phyloP scores from a whole-genome alignment of 2,888 invertebrate genomes.

The Nudaria mundana region DNA sequence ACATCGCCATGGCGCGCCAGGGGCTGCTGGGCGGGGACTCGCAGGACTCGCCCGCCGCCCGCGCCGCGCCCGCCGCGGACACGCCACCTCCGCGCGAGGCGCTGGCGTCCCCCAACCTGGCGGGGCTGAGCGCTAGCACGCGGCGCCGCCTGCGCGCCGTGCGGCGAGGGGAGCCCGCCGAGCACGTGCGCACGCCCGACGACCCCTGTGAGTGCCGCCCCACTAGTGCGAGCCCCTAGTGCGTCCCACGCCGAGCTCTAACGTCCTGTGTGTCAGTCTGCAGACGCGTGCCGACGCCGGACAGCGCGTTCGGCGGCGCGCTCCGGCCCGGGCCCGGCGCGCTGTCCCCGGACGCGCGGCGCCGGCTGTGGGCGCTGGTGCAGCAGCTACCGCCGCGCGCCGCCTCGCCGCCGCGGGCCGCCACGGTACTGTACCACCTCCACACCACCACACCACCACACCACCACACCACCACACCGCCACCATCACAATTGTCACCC shows the following conservation, averaged over 20 bases:
- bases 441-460: no score
- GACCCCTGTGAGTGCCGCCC: constrained; percentile 62
- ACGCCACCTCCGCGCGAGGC: constrained; percentile 63
- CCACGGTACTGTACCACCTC: no score
- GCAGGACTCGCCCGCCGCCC: constrained; percentile 67
- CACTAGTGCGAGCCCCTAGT: background rate
- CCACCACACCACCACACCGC: no score
- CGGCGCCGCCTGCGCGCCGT: constrained; percentile 62
- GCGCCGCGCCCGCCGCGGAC: constrained; percentile 45
- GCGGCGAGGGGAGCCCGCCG: constrained; percentile 66
- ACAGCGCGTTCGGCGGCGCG: constrained; percentile 69
- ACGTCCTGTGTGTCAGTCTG: constrained; percentile 41
- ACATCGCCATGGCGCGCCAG: constrained; percentile 76
- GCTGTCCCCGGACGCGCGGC: constrained; percentile 64
- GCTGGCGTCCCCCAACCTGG: constrained; percentile 62
- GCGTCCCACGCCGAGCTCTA: no score
- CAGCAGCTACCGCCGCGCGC: constrained; percentile 59
- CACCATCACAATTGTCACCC: no score
- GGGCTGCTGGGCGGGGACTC: constrained; percentile 66
- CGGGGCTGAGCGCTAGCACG: constrained; percentile 59
- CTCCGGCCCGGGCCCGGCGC: constrained; percentile 56
- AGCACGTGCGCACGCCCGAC: constrained; percentile 60
- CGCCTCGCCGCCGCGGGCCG: constrained; percentile 21
- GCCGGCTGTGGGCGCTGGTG: constrained; percentile 63
- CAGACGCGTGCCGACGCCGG: constrained; percentile 56